Conservation (phyloP, 2,888 invertebrate species). For the Lepeophtheirus nordmannii region DNA sequence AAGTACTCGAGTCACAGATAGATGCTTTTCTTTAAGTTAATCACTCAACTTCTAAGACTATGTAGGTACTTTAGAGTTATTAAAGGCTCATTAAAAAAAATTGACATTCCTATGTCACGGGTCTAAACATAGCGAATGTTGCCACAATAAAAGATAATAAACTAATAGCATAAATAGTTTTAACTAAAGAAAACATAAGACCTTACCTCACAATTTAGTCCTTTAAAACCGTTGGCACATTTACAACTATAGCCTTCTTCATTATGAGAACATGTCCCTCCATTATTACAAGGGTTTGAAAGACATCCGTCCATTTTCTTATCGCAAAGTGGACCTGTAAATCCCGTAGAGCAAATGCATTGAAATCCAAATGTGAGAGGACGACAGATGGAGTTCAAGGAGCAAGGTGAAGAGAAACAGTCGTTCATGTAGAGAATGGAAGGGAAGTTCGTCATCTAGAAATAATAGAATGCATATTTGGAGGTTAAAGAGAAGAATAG, state of each 20-base stretch:
- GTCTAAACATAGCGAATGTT: no score
- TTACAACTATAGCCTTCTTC: neutral
- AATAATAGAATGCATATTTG: neutral
- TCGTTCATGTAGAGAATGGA: slow-evolving; percentile 32
- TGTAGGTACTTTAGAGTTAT: no score
- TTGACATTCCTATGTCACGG: no score
- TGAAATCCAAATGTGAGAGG: slow-evolving; percentile 32
- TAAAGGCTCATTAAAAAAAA: no score
- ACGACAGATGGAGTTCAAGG: slow-evolving; percentile 35
- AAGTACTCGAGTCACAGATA: no score
- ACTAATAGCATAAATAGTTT: no score
- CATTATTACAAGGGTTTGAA: slow-evolving; percentile 30
- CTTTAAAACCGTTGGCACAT: slow-evolving; percentile 9
- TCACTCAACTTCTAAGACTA: no score
- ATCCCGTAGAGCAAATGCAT: slow-evolving; percentile 41
- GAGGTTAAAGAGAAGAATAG: no score
- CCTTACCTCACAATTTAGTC: slow-evolving; percentile 12
- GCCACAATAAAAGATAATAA: no score
- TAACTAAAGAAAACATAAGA: no score
- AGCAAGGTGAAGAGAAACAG: slow-evolving; percentile 41
- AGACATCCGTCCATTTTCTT: slow-evolving; percentile 29
- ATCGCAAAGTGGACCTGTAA: slow-evolving; percentile 25
- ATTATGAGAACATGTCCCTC: slow-evolving; percentile 26
- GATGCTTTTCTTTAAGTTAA: no score
- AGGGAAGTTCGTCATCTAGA: neutral